phyloP scores from a whole-genome alignment of 2,113 vertebrate species.

The Syngnathus typhle region DNA sequence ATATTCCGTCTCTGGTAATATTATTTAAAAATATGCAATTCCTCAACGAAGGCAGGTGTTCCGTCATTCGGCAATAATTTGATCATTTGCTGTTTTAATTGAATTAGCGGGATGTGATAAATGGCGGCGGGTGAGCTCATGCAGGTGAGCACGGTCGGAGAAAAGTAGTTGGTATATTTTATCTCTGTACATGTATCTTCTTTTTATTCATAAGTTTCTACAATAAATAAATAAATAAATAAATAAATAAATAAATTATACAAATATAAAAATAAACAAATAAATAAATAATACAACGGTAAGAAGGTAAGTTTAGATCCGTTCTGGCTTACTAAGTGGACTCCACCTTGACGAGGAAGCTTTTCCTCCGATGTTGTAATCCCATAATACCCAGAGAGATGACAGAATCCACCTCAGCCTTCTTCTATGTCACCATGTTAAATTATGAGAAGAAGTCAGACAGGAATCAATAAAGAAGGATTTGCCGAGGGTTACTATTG shows the following conservation, averaged over 20 bases:
- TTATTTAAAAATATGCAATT: neutral
- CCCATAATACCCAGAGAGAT: neutral
- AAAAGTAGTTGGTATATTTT: too few species aligned
- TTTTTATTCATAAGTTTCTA: too few species aligned
- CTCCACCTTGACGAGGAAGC: neutral
- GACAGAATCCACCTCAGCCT: neutral
- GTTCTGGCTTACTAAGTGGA: too few species aligned
- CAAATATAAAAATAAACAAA: neutral
- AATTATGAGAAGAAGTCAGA: neutral
- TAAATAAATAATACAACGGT: neutral
- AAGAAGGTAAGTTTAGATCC: too few species aligned
- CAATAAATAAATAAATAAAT: too few species aligned
- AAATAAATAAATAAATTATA: too few species aligned
- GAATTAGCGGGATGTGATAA: slow-evolving; percentile 1
- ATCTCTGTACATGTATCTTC: too few species aligned
- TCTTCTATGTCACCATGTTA: neutral
- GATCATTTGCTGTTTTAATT: neutral
- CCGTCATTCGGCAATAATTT: neutral
- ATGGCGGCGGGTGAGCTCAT: neutral
- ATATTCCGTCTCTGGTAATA: neutral
- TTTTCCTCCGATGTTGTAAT: neutral
- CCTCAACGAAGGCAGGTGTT: neutral
- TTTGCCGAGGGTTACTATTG: neutral
- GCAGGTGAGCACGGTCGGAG: too few species aligned
- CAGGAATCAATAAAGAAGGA: neutral